A percentile compares a stretch with the other conserved stretches of the same genome.
Evolutionary conservation across 2,797 vertebrate species (phyloP).

Genomic region (Darevskia mixta): DNA sequence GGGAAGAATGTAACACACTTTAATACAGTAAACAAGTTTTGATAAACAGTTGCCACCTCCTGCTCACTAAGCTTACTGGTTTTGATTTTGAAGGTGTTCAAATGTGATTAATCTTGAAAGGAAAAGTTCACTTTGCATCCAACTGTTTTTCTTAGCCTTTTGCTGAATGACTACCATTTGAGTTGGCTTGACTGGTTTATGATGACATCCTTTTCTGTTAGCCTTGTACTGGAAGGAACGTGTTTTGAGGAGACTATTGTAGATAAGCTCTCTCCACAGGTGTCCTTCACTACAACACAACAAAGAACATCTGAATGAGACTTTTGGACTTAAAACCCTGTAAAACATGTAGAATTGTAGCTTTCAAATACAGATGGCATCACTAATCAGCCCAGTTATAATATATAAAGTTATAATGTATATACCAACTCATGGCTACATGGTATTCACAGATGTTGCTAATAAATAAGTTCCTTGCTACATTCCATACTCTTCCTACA

Average conservation of each 20-base stretch:
- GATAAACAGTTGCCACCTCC: not conserved
- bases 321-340: not conserved
- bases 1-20: not conserved
- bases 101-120: not conserved
- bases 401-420: not conserved
- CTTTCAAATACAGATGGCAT: not conserved
- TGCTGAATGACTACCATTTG: not conserved
- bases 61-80: not conserved
- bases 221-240: not conserved
- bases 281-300: not conserved
- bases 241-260: not conserved
- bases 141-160: not conserved
- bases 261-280: too few relatives aligned
- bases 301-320: not conserved
- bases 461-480: not conserved
- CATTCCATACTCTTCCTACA: not conserved
- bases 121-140: not conserved
- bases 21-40: not conserved
- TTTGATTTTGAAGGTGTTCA: not conserved
- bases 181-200: not conserved
- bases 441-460: not conserved
- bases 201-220: not conserved
- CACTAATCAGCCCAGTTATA: not conserved
- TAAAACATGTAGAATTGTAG: not conserved
- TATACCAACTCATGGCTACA: not conserved